phyloP scores from a whole-genome alignment of 2,888 invertebrate species.

The Julus scandinavius region DNA sequence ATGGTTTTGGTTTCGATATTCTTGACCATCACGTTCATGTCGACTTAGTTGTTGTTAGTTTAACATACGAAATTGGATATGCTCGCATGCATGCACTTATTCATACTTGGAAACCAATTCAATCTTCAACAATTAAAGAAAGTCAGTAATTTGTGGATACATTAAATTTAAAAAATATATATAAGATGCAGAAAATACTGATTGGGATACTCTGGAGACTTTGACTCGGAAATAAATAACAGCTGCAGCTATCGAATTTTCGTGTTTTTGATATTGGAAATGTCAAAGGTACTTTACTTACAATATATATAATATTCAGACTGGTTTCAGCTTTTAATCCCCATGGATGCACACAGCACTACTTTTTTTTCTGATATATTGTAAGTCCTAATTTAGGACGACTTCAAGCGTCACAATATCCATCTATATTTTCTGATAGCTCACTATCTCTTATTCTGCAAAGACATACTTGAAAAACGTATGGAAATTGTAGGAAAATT shows the following conservation, averaged over 20 bases:
- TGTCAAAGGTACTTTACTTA: too few relatives aligned
- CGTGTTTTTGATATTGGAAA: too few relatives aligned
- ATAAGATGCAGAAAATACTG: too few relatives aligned
- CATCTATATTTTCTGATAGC: not conserved
- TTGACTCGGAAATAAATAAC: too few relatives aligned
- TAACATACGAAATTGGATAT: not conserved
- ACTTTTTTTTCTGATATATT: not conserved
- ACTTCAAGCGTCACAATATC: not conserved
- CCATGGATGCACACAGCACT: not conserved
- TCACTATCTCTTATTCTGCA: not conserved
- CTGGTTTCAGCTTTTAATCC: not conserved
- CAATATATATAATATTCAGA: too few relatives aligned
- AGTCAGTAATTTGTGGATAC: too few relatives aligned
- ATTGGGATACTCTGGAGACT: too few relatives aligned
- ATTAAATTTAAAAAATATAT: too few relatives aligned
- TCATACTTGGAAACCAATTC: too few relatives aligned
- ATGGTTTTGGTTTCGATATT: not conserved
- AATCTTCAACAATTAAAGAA: too few relatives aligned
- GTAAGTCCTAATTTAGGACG: not conserved
- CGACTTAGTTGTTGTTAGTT: not conserved
- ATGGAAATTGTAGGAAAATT: conserved; percentile 37
- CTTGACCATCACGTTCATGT: not conserved
- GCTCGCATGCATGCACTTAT: not conserved
- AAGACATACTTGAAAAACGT: not conserved
- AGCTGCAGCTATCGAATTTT: too few relatives aligned